Conservation (phyloP, 2,888 invertebrate species). For the Mongoloraphidia duomilia region DNA sequence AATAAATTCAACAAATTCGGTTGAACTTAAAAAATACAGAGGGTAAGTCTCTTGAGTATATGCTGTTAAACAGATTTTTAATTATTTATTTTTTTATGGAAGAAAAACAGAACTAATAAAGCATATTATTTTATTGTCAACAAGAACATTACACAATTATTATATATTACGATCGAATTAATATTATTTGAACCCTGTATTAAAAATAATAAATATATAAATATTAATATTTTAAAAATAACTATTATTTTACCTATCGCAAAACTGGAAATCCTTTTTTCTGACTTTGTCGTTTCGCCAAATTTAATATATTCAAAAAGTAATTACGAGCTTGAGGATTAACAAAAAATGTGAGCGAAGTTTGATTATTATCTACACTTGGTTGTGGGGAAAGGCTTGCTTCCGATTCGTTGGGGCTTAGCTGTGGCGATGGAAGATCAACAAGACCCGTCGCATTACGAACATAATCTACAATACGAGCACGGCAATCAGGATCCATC, state of each 20-base stretch:
- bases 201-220: too few relatives aligned
- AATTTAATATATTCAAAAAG: conserved; percentile 34
- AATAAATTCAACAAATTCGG: too few relatives aligned
- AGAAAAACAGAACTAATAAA: too few relatives aligned
- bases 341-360: conserved; percentile 25
- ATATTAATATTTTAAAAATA: neutral
- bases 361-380: conserved; percentile 6
- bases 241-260: conserved; percentile 15
- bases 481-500: conserved; percentile 38
- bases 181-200: too few relatives aligned
- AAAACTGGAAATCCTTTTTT: conserved; percentile 37
- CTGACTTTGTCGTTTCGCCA: conserved; percentile 37
- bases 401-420: conserved; percentile 21
- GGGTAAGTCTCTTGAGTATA: too few relatives aligned
- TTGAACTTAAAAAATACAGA: too few relatives aligned
- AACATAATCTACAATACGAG: conserved; percentile 39
- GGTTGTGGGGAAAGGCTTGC: conserved; percentile 23
- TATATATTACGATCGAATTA: too few relatives aligned
- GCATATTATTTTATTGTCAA: too few relatives aligned
- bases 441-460: conserved; percentile 22
- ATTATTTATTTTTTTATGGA: too few relatives aligned
- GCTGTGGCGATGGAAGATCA: neutral
- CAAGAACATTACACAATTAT: too few relatives aligned
- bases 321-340: conserved; percentile 34
- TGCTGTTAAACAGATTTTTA: too few relatives aligned